Conservation (phyloP, 2,113 vertebrate species). For the Menidia beryllina region DNA sequence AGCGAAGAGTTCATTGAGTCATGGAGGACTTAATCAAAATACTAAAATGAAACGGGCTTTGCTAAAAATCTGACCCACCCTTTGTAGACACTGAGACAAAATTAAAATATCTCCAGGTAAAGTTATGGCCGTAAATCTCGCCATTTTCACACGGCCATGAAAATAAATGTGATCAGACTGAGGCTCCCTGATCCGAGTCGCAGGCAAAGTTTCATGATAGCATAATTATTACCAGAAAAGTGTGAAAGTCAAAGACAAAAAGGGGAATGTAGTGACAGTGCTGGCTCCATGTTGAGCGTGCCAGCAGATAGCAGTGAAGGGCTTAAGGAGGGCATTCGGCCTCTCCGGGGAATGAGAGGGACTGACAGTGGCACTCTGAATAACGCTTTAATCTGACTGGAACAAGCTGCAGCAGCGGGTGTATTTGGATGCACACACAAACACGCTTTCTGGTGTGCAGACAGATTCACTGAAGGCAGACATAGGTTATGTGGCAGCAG, state of each 20-base stretch:
- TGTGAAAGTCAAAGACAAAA: conserved; percentile 70
- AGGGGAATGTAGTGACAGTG: conserved; percentile 15
- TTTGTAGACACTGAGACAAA: conserved; percentile 36
- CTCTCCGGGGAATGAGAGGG: conserved; percentile 53
- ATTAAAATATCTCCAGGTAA: conserved; percentile 49
- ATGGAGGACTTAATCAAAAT: conserved; percentile 67
- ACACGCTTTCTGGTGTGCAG: conserved; percentile 3
- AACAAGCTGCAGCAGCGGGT: conserved; percentile 34
- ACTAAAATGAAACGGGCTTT: conserved; percentile 57
- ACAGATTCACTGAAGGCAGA: not conserved
- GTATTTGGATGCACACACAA: conserved; percentile 3
- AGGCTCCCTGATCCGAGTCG: conserved; percentile 41
- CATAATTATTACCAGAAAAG: conserved; percentile 46
- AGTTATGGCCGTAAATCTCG: conserved; percentile 54
- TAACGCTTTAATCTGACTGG: conserved; percentile 54
- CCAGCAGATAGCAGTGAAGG: conserved; percentile 58
- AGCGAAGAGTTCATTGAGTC: conserved; percentile 62
- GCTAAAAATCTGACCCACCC: conserved; percentile 41
- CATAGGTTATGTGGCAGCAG: conserved; percentile 3
- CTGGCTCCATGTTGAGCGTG: conserved; percentile 48
- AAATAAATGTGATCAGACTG: conserved; percentile 28
- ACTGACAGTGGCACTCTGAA: conserved; percentile 53
- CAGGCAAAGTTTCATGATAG: conserved; percentile 31
- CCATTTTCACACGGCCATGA: conserved; percentile 23
- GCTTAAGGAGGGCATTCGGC: conserved; percentile 64